Evolutionary conservation across 1,140 invertebrate genomes (phyloP), one percentile per base, ranked within the genome.

Genomic region (Gryon sp.): DNA sequence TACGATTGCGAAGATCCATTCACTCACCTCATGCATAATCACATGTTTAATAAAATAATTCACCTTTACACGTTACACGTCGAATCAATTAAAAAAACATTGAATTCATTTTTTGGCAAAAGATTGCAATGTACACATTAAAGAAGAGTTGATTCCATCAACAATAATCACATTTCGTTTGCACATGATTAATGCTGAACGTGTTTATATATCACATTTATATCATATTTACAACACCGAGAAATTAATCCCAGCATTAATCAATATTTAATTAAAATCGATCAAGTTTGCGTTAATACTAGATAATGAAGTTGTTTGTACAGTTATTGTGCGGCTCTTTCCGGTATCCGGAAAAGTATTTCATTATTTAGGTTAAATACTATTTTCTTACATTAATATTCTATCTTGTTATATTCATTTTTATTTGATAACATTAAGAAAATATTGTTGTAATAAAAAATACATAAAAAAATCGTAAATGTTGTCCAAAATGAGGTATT

Each of bases 211-310:
- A 36, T 11, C 14, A 2, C 34, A 32, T 18, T 38, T 52, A 32
- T 24, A 46, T 14, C 45, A 28, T 65, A 45, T 53, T 46, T 55
- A 34, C 16, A 30, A 22, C 6, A 1, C 18, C 4, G 7, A 50
- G 22, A 34, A 41, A 40, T 34, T 1, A 24, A 20, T 32, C n/a
- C 36, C 2, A 55, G 15, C 43, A 46, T 48, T 69, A 59, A 50
- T 59, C 41, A 59, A 19, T 50, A 43, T 59, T 59, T 32, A 69
- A 69, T 69, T 69, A 69, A 59, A 69, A 69, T 57, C 16, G 40
- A 69, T 69, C 52, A 59, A 41, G 12, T 32, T 28, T 50, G 53
- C 43, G 28, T 6, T 8, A 11, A 12, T 18, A 0, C 19, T 24
- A 11, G n/a, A 48, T 62, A 34, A 46, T 18, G 2, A 24, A 48